Percentiles rank a stretch among this genome's conserved stretches.
These are phyloP conservation scores for Loris lydekkerianus DNA, from an alignment of 2,797 vertebrate species.

Conservation along the genomic window DNA sequence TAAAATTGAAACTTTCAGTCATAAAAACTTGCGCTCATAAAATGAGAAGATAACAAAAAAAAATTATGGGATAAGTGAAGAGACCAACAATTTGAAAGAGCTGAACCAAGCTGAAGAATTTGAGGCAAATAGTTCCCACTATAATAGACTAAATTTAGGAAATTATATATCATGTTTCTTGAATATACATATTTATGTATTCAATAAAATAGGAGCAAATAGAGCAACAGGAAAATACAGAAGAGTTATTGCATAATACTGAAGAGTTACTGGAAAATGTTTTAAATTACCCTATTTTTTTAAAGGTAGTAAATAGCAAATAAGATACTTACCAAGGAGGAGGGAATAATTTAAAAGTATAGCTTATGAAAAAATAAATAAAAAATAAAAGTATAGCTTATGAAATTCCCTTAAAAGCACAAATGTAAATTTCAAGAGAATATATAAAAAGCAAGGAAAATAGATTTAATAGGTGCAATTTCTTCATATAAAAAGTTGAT, in stretches of 20 bases:
- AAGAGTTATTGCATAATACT: background rate
- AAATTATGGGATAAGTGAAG: background rate
- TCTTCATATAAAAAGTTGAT: background rate
- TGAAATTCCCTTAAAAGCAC: constrained; percentile 50
- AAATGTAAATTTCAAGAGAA: constrained; percentile 56
- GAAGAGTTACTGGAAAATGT: constrained; percentile 32
- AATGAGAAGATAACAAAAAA: constrained; percentile 49
- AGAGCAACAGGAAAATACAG: constrained; percentile 21
- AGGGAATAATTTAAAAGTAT: background rate
- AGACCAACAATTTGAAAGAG: constrained; percentile 45
- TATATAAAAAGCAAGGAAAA: background rate
- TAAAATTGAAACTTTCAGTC: constrained; percentile 43
- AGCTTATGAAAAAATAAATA: background rate
- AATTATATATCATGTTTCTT: background rate
- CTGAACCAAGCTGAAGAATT: constrained; percentile 9
- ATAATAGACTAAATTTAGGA: constrained; percentile 16
- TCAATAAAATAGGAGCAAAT: constrained; percentile 39
- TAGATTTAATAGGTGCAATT: background rate
- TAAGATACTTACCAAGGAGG: background rate
- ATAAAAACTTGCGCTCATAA: constrained; percentile 53
- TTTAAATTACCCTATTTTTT: constrained; percentile 47
- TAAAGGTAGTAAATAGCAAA: constrained; percentile 30
- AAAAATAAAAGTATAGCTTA: background rate
- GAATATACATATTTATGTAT: background rate
- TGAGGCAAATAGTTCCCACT: background rate